phyloP scores from a whole-genome alignment of 2,797 vertebrate genomes.

The Eulemur rubriventer region DNA sequence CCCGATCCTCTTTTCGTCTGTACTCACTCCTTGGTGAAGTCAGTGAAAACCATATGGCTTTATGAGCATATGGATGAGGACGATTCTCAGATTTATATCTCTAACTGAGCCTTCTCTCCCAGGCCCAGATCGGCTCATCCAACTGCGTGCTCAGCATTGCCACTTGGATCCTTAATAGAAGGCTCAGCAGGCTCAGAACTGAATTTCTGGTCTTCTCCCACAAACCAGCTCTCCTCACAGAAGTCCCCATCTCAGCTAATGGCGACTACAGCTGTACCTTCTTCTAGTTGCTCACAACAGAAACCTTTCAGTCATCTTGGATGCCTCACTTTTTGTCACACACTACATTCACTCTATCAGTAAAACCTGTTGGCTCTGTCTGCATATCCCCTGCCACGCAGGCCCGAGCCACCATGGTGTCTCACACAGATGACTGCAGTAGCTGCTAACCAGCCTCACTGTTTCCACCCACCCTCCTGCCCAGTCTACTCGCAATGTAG shows the following conservation, averaged over 20 bases:
- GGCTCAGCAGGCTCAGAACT: background rate
- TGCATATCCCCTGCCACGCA: background rate
- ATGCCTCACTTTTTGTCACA: background rate
- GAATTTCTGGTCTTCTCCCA: background rate
- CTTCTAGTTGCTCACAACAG: background rate
- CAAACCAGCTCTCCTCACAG: background rate
- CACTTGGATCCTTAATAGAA: background rate
- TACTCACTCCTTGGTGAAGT: background rate
- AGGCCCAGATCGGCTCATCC: background rate
- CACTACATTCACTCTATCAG: background rate
- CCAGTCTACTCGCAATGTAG: background rate
- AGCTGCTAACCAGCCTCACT: background rate
- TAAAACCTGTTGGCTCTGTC: background rate
- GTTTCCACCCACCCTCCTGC: background rate
- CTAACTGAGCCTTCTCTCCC: background rate
- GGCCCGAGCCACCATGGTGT: too few relatives aligned
- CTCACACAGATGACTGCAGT: background rate
- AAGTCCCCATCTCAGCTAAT: background rate
- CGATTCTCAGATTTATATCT: background rate
- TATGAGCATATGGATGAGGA: background rate
- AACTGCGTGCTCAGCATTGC: background rate
- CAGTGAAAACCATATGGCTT: background rate
- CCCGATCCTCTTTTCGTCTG: background rate
- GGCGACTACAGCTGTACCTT: background rate
- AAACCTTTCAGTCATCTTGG: background rate